A percentile compares a stretch with the other conserved stretches of the same genome.
Evolutionary conservation across 2,797 vertebrate genomes (phyloP).

Genomic region (Chromis chromis): DNA sequence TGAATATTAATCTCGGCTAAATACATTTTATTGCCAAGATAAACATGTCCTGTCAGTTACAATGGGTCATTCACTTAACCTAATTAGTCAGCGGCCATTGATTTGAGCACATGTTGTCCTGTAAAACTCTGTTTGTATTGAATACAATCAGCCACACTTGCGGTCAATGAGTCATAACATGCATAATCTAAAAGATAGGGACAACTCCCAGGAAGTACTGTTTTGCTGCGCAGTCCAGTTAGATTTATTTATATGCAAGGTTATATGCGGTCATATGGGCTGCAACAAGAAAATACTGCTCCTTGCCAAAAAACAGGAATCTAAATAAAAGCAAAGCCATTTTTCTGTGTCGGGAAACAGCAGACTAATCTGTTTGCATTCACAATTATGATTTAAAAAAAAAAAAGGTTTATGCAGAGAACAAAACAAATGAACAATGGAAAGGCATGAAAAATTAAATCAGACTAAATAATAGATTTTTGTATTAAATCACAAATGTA

Average conservation of each 20-base stretch:
- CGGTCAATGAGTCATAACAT: slow-evolving; percentile 48
- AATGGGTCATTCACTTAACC: slow-evolving; percentile 37
- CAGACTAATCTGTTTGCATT: slow-evolving; percentile 34
- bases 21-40: slow-evolving; percentile 37
- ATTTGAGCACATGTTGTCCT: slow-evolving; percentile 37
- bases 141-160: slow-evolving; percentile 31
- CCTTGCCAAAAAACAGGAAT: slow-evolving; percentile 25
- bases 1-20: slow-evolving; percentile 46
- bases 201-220: slow-evolving; percentile 36
- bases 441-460: slow-evolving; percentile 21
- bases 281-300: slow-evolving; percentile 30
- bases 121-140: slow-evolving; percentile 47
- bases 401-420: slow-evolving; percentile 14
- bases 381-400: neutral
- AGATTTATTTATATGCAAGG: slow-evolving; percentile 42
- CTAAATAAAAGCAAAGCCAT: slow-evolving; percentile 34
- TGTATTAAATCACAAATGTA: slow-evolving; percentile 7
- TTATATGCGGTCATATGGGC: slow-evolving; percentile 11
- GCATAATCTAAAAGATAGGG: slow-evolving; percentile 46
- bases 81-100: slow-evolving; percentile 52
- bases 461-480: slow-evolving; percentile 25
- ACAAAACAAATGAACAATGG: slow-evolving; percentile 9
- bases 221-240: slow-evolving; percentile 23
- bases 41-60: slow-evolving; percentile 32
- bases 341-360: slow-evolving; percentile 24